Base-by-base conservation (phyloP, 1,140 invertebrate genomes). In the Drosophila mojavensis region DNA sequence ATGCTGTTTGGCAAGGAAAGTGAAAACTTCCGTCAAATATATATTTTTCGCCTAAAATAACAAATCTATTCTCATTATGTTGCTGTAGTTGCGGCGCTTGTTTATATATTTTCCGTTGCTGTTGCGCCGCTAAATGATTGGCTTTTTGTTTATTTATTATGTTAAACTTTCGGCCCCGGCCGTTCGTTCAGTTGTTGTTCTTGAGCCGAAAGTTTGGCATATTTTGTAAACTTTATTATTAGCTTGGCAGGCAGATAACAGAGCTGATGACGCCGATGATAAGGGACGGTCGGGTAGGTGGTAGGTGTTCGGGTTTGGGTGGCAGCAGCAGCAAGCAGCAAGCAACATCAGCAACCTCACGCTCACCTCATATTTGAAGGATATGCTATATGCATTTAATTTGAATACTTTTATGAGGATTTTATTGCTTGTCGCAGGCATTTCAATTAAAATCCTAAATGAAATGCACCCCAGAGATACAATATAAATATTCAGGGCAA, bases 201-300 rank as follows among this genome's bases (percentile, higher is more conserved):
- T 79, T 69, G 41, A 66, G 79, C 78, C 59, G 55, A 91, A 91
- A 91, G 71, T 91, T 91, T 86, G 76, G 89, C 81, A 90, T 91
- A 86, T 90, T 90, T 90, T 75, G 79, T 78, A 81, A 91, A 91
- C 84, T 91, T 91, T 83, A 91, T 91, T 91, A 91, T 91, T 91
- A 91, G 84, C 89, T 70, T 78, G 54, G 51, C 53, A 56, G 65
- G 30, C 60, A 43, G 39, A 60, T 50, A 66, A 72, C 62, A 50
- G 62, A 76, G 51, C 47, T 62, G 60, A 60, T 62, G 72, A 45
- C 17, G 28, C 13, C 20, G 3, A 7, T 11, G 9, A 17, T 47
- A 53, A 33, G 24, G 10, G 41, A 30, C 0, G 55, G 7, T 7
- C 3, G 11, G 13, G 41, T 9, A 11, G 11, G 39, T 20, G 11